Evolutionary conservation across 2,113 vertebrate species (phyloP), one percentile per base, ranked within the genome.

Genomic region (Hiodon tergisus): DNA sequence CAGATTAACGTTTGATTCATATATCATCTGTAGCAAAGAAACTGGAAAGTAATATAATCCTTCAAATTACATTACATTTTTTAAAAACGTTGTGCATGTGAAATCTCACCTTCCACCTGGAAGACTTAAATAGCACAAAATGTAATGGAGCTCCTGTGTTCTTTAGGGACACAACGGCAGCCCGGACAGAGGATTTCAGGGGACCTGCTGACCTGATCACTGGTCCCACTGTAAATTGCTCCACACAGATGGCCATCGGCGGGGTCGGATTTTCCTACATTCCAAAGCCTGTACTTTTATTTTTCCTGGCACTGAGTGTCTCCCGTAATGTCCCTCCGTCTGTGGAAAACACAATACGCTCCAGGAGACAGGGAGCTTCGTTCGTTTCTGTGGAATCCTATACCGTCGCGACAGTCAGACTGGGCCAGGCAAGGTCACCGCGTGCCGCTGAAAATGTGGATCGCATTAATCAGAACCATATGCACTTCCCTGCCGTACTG

Each of bases 401-500:
- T 84, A 51, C 82, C 83, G 76, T 71, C 77, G 80, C 81, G 86
- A 87, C 85, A 86, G 81, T 72, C 80, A 71, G 72, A 76, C 80
- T 82, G 83, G 84, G 80, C 80, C 82, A 78, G 78, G 71, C 82
- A 76, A 60, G 75, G 63, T 83, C 78, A 80, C 74, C 78, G 73
- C 79, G 78, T 82, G 80, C 74, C 77, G 78, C 86, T 79, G 83
- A 85, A 82, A 82, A 87, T 84, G 87, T 84, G 80, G 81, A 88
- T 82, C 84, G 79, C 81, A 31, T 31, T 90, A 91, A 92, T 91
- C 79, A 83, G 85, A 91, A 83, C 87, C 91, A 92, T 85, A 89
- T 91, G 87, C 61, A 57, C 83, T 83, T 72, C 76, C 68, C 78
- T 85, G 80, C 86, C 82, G 84, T 77, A 84, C 83, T 86, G 80